phyloP scores from a whole-genome alignment of 2,888 invertebrate genomes.

The Caenorhabditis wallacei region DNA sequence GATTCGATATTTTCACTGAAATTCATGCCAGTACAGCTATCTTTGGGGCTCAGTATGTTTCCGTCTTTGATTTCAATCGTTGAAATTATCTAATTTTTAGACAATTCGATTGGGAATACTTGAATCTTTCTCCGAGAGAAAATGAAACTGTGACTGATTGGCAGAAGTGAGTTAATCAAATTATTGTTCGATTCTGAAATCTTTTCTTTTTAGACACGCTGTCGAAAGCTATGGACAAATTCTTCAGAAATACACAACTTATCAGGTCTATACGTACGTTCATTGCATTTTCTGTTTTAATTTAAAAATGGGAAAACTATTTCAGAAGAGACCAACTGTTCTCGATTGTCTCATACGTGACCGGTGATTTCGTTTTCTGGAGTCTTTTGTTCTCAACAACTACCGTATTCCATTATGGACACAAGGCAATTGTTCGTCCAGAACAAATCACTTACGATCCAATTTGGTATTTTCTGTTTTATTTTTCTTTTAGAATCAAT shows the following conservation, averaged over 20 bases:
- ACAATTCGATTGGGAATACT: slow-evolving; percentile 48
- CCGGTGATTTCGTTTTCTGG: slow-evolving; percentile 69
- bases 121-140: slow-evolving; percentile 35
- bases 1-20: slow-evolving; percentile 71
- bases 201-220: slow-evolving; percentile 49
- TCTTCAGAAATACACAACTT: slow-evolving; percentile 69
- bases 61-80: too few species aligned
- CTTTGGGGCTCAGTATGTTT: slow-evolving; percentile 59
- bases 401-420: slow-evolving; percentile 65
- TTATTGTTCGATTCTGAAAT: not conserved
- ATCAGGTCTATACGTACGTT: slow-evolving; percentile 65
- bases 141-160: slow-evolving; percentile 53
- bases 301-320: not conserved
- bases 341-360: slow-evolving; percentile 57
- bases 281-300: not conserved
- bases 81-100: slow-evolving; percentile 21
- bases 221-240: slow-evolving; percentile 60
- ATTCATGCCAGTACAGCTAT: slow-evolving; percentile 65
- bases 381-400: slow-evolving; percentile 61
- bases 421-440: slow-evolving; percentile 65
- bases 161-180: slow-evolving; percentile 45
- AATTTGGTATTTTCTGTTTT: too few species aligned
- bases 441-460: slow-evolving; percentile 68
- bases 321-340: slow-evolving; percentile 57
- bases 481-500: not conserved